Evolutionary conservation across 2,797 vertebrate species (phyloP).

Genomic region (Ataeniobius toweri): DNA sequence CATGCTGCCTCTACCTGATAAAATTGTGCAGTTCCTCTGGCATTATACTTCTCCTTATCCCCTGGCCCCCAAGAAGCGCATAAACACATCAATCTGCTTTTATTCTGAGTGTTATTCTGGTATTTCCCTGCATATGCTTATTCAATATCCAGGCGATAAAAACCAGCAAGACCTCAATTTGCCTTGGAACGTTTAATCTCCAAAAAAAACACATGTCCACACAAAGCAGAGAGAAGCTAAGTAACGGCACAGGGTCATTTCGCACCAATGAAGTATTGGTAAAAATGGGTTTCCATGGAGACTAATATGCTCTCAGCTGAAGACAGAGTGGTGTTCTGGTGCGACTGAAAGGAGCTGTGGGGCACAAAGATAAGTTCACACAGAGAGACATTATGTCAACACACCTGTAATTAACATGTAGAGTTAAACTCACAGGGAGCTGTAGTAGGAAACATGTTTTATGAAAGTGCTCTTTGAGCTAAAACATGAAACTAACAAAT

Average conservation of each 20-base stretch:
- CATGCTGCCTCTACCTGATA: conserved; percentile 25
- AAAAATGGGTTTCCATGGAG: conserved; percentile 77
- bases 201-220: conserved; percentile 61
- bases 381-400: conserved; percentile 55
- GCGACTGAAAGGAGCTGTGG: conserved; percentile 62
- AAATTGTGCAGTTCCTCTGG: conserved; percentile 21
- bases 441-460: not conserved
- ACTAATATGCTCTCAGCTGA: conserved; percentile 64
- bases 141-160: conserved; percentile 54
- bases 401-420: conserved; percentile 49
- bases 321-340: conserved; percentile 70
- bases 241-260: conserved; percentile 70
- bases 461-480: not conserved
- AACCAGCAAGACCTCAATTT: conserved; percentile 65
- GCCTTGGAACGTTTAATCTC: conserved; percentile 64
- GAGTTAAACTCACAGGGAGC: not conserved
- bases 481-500: conserved; percentile 16
- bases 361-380: conserved; percentile 65
- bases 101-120: conserved; percentile 35
- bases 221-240: conserved; percentile 65
- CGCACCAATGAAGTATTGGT: conserved; percentile 65
- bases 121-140: conserved; percentile 50
- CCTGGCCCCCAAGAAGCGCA: conserved; percentile 24
- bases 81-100: conserved; percentile 47
- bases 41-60: conserved; percentile 18